Percentiles rank a stretch among this genome's conserved stretches.
Evolutionary conservation across 2,113 vertebrate species (phyloP).

Genomic region (Furnarius figulus): DNA sequence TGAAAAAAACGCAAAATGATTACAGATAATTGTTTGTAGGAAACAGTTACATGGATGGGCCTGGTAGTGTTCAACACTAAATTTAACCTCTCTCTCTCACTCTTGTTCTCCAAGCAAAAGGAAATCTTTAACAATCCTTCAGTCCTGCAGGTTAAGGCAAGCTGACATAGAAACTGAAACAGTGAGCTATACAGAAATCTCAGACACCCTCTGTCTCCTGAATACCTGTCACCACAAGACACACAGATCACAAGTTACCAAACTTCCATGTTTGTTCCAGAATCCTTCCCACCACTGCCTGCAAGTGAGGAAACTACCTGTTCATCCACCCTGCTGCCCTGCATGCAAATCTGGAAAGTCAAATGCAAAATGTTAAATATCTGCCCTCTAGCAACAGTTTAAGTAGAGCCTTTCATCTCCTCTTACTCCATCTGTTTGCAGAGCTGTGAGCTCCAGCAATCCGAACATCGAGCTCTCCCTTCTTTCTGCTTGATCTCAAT

Average conservation of each 20-base stretch:
- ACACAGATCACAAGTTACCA: neutral
- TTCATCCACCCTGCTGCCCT: neutral
- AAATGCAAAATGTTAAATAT: neutral
- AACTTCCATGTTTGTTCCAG: neutral
- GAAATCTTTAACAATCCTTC: neutral
- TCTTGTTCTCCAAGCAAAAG: neutral
- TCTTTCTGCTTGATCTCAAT: neutral
- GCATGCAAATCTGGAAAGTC: neutral
- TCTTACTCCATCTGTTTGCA: neutral
- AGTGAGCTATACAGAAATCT: neutral
- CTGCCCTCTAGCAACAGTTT: neutral
- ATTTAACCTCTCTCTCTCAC: neutral
- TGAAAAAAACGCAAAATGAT: neutral
- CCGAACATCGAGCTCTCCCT: fast-evolving
- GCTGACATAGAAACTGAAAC: neutral
- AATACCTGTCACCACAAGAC: neutral
- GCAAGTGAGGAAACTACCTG: neutral
- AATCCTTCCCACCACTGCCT: neutral
- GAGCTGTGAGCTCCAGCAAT: neutral
- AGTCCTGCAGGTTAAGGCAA: neutral
- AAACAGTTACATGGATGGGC: neutral
- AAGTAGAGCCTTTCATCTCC: conserved; percentile 4
- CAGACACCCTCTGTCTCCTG: neutral
- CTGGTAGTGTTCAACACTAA: neutral
- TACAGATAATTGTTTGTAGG: neutral